Base-by-base conservation (phyloP, 2,113 vertebrate species). In the Procavia capensis region DNA sequence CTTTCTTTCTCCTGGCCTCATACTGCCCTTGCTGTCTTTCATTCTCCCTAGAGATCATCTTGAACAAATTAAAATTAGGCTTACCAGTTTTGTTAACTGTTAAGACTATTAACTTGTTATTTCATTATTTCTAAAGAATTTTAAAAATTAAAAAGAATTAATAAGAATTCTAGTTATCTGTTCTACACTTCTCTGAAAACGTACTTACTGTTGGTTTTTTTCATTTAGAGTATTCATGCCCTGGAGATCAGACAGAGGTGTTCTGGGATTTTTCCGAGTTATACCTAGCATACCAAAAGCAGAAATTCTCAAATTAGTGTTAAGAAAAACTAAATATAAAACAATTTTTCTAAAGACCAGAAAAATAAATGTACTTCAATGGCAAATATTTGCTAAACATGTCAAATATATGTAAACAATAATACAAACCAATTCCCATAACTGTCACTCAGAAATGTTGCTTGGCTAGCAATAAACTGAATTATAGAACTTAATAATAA, bases 171-270 rank as follows among this genome's bases (percentile, higher is more conserved):
- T 11, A 96, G 19, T 47, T 86, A 93, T 63, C 95, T 41, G 59
- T 93, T 89, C 34, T 72, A 22, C 86, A 88, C 6, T 68, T 89
- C 66, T 34, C 92, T 95, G 2, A 84, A 95, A 85, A 95, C 24
- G 93, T 76, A 97, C 99, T 99, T 98, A 99, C 99, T 99, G 97
- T 80, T 99, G 98, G 0, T 98, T 98, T 86, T 98, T 99, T 96
- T 99, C 99, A 34, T 99, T 99, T 97, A 99, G 97, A 88, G 99
- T 98, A 95, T 99, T 99, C 98, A 98, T 99, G 81, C 99, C 99
- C 96, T 99, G 99, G 39, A 99, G 99, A 98, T 99, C 99, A 4
- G 99, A 99, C 88, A 99, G 99, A 0, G 99, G 99, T 0, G 99
- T 99, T 34, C 99, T 98, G 0, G 99, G 99, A 97, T 97, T 99